Base-by-base conservation (phyloP, 1,140 invertebrate species). In the Euschistus heros region DNA sequence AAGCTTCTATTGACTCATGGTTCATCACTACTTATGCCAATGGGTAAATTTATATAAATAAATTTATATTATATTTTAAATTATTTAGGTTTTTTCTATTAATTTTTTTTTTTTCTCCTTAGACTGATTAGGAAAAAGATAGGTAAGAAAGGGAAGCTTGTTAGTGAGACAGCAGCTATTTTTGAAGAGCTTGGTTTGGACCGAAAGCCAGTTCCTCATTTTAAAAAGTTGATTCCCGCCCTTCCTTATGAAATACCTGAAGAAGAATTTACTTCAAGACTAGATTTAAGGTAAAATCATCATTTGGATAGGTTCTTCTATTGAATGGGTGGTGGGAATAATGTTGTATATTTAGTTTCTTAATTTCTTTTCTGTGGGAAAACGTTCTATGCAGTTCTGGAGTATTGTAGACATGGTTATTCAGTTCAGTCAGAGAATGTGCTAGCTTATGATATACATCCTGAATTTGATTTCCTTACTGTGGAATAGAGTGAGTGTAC, bases 131-230 rank as follows among this genome's bases (percentile, higher is more conserved):
- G 82, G 70, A 80, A 80, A 62, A 76, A 96, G 55, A 24, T 57
- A 26, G 93, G 93, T 0, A 76, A 82, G 65, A 78, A 80, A 50
- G 87, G 86, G 10, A 82, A 92, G 69, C 79, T 96, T 69, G 80
- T 85, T 50, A 79, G 82, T 50, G 90, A 94, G 77, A 86, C 86
- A 5, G 80, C 81, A 72, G 87, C 88, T 13, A 86, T 96, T 72
- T 77, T 97, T 52, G 75, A 86, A 13, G 84, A 91, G 74, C 84
- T 88, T 75, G 80, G 83, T 71, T 79, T 97, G 61, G 83, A 91
- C 76, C 73, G 80, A 44, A 77, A 75, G 46, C 87, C 89, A 30
- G 91, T 85, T 76, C 74, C 79, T 20, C 72, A 81, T 68, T 75
- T 84, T 3, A 74, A 80, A 47, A 67, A 80, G 68, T 81, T 79